Evolutionary conservation across 2,113 vertebrate species (phyloP).

Genomic region (Mesembrinibis cayennensis): DNA sequence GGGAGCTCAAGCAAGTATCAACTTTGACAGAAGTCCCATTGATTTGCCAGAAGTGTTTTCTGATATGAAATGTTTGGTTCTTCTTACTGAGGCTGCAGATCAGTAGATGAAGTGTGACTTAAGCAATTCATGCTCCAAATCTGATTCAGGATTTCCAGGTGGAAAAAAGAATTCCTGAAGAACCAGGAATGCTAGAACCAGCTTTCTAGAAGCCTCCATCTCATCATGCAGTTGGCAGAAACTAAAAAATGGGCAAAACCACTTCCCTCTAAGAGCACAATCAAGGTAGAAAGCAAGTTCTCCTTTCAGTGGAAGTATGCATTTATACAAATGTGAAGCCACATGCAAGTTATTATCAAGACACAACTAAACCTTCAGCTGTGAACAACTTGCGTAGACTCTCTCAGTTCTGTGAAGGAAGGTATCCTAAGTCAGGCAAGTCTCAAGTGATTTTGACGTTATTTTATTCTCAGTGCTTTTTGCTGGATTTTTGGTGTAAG

Average conservation of each 20-base stretch:
- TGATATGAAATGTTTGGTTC: not conserved
- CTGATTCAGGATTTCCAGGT: not conserved
- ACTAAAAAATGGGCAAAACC: not conserved
- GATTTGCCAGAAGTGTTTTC: not conserved
- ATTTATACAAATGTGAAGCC: not conserved
- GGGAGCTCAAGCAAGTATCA: not conserved
- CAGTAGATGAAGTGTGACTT: not conserved
- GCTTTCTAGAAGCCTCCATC: not conserved
- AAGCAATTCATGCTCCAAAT: not conserved
- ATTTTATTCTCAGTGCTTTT: not conserved
- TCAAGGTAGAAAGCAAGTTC: not conserved
- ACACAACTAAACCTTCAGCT: not conserved
- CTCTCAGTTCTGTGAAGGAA: not conserved
- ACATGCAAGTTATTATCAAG: not conserved
- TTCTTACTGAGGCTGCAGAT: not conserved
- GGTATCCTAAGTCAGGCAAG: not conserved
- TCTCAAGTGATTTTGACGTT: not conserved
- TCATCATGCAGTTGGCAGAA: not conserved
- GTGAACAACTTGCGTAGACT: not conserved
- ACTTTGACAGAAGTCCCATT: not conserved
- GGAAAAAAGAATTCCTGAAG: not conserved
- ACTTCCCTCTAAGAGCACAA: not conserved
- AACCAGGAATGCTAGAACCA: not conserved
- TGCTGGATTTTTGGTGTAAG: not conserved
- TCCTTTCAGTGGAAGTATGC: not conserved